These are phyloP conservation scores for Drosophila limbata DNA, from an alignment of 2,888 invertebrate species.

Conservation along the genomic window DNA sequence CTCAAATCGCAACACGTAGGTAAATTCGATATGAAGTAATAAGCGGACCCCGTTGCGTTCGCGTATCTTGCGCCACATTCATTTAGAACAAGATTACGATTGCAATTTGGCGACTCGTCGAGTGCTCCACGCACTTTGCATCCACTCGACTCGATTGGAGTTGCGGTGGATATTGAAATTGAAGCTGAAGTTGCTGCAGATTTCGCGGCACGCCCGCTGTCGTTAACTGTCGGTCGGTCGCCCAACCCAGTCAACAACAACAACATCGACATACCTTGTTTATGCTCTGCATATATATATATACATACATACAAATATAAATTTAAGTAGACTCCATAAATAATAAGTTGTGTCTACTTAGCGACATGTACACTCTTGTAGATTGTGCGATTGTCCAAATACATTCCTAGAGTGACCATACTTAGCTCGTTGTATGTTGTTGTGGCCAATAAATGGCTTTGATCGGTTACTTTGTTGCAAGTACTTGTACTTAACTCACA, in stretches of 20 bases:
- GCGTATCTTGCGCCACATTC: conserved; percentile 76
- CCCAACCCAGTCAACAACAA: conserved; percentile 70
- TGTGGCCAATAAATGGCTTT: conserved; percentile 32
- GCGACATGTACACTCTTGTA: conserved; percentile 71
- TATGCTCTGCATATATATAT: no score
- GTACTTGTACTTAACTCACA: not conserved
- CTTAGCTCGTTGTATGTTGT: conserved; percentile 2
- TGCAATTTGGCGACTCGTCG: conserved; percentile 38
- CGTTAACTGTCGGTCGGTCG: conserved; percentile 50
- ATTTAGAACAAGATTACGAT: conserved; percentile 77
- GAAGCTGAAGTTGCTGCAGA: conserved; percentile 9
- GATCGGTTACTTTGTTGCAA: conserved; percentile 30
- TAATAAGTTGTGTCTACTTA: conserved; percentile 79
- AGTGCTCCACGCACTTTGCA: conserved; percentile 54
- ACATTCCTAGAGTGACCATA: conserved; percentile 12
- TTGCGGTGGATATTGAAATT: not conserved
- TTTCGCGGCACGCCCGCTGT: conserved; percentile 67
- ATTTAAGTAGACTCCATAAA: conserved; percentile 76
- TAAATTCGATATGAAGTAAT: conserved; percentile 76
- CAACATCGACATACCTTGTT: no score
- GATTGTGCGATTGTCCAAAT: conserved; percentile 56
- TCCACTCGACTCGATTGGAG: not conserved
- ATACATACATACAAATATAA: no score
- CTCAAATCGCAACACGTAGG: conserved; percentile 44
- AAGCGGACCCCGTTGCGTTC: conserved; percentile 48